Percentiles rank a stretch among this genome's conserved stretches.
Conservation (phyloP, 2,113 vertebrate species). For the Mobula hypostoma region DNA sequence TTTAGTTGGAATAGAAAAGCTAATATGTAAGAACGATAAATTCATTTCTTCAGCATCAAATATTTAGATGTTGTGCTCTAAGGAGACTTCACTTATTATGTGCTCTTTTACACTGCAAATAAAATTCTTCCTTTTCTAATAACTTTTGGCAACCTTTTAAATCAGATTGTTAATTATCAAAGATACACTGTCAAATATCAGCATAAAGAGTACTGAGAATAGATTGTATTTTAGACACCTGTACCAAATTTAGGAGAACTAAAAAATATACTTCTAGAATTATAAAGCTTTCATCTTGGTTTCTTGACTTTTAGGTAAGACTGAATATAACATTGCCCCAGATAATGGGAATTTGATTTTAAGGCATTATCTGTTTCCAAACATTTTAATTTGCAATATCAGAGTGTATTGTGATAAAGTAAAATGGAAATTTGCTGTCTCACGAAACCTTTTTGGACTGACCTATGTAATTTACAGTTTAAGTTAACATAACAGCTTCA, state of each 20-base stretch:
- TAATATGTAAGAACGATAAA: constrained; percentile 35
- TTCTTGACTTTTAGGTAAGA: neutral
- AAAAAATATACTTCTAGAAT: neutral
- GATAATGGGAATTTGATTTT: neutral
- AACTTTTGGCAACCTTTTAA: neutral
- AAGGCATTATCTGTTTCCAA: neutral
- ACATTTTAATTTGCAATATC: neutral
- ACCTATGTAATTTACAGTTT: neutral
- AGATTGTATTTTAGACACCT: neutral
- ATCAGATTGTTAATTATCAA: constrained; percentile 12
- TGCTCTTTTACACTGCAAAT: neutral
- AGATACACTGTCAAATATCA: neutral
- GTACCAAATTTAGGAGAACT: neutral
- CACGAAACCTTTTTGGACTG: neutral
- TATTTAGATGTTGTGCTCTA: constrained; percentile 33
- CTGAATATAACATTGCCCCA: neutral
- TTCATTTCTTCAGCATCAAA: constrained; percentile 34
- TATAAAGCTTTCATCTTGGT: neutral
- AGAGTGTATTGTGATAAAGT: neutral
- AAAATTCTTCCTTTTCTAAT: neutral
- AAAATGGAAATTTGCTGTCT: neutral
- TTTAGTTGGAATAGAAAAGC: constrained; percentile 35
- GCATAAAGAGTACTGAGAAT: neutral
- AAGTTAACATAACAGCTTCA: neutral
- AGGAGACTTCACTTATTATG: neutral